A percentile compares a stretch with the other conserved stretches of the same genome.
Conservation (phyloP, 2,113 vertebrate species). For the Saimiri boliviensis region DNA sequence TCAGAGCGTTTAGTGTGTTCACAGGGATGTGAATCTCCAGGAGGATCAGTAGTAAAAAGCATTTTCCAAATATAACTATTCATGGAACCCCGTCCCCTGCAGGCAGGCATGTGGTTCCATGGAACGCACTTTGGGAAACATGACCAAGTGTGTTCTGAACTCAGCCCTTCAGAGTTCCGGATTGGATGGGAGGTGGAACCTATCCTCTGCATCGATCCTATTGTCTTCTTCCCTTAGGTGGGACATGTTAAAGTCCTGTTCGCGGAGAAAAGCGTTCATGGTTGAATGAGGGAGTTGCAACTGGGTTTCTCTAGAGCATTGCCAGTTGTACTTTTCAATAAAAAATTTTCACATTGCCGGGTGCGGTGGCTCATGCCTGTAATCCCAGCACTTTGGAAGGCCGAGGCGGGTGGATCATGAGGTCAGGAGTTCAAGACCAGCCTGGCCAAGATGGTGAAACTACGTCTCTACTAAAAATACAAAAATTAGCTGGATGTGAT, state of each 20-base stretch:
- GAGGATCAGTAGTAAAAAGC: accelerated
- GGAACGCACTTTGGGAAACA: not conserved
- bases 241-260: not conserved
- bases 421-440: no score
- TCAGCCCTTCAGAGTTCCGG: not conserved
- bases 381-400: no score
- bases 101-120: not conserved
- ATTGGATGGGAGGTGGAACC: not conserved
- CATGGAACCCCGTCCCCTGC: not conserved
- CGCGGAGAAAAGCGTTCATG: accelerated
- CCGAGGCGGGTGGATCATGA: no score
- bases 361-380: no score
- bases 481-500: no score
- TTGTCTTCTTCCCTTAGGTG: not conserved
- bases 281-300: not conserved
- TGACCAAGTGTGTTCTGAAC: not conserved
- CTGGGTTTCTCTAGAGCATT: not conserved
- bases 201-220: not conserved
- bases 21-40: accelerated
- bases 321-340: no score
- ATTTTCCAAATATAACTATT: not conserved
- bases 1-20: not conserved
- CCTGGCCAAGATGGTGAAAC: no score
- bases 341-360: not conserved
- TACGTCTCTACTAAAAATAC: no score